Evolutionary conservation across 2,888 invertebrate genomes (phyloP), one percentile per base, ranked within the genome.

Genomic region (Orthosia gracilis): DNA sequence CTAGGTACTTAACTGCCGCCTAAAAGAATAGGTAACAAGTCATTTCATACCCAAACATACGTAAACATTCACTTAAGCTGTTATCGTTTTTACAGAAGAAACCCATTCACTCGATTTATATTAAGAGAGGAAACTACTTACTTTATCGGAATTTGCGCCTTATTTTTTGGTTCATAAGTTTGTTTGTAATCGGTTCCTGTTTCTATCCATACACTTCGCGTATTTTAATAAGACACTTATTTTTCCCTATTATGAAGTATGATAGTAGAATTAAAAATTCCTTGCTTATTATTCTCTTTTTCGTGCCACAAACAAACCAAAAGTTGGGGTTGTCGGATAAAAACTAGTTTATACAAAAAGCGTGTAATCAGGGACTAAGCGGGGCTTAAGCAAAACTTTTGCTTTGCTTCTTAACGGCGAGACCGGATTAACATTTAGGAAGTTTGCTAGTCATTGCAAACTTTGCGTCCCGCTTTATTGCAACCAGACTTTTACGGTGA

Each of bases 311-410:
- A 23, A 15, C 49, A 67, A 67, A 45, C 74, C 40, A 40, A 40
- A 40, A 40, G 40, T 40, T 9, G n/a, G n/a, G n/a, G n/a, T n/a
- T n/a, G n/a, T 17, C 9, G 18, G 23, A 61, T 70, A 74, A 80
- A 64, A 83, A 61, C n/a, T 66, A 71, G 57, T 84, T 67, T 47
- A 55, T 31, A 64, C 66, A 63, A 79, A 80, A 68, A 61, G 12
- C 18, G 50, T 80, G 76, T 84, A 80, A 84, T 84, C 68, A 57
- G 70, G 26, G 57, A 65, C 63, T 82, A 76, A 80, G 76, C 68
- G 50, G 49, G 45, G 50, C 31, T 75, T 80, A 75, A 69, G 54
- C 23, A 57, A 64, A 80, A 80, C 69, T 80, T 80, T 82, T 75
- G 57, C 69, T 73, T 79, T 66, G 55, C 66, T 59, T 57, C 70